Evolutionary conservation across 2,888 invertebrate species (phyloP), one percentile per base, ranked within the genome.

Genomic region (Holacanthella duospinosa): DNA sequence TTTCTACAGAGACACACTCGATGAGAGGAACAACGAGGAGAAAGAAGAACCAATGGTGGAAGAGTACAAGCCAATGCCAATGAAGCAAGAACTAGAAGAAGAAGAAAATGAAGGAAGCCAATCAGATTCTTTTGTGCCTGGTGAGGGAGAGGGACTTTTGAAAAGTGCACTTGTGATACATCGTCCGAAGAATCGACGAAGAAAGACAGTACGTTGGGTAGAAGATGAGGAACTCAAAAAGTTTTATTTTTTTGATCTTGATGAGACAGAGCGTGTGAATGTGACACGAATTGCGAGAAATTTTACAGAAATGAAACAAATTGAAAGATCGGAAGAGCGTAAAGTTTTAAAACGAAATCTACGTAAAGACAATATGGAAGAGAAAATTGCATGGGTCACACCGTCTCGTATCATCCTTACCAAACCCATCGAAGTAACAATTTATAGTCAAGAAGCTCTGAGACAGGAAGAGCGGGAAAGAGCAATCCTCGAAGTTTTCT

Each of bases 201-300:
- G 88, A 76, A 88, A 89, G 77, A 84, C 84, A 71, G 83, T 89
- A 3, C 85, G 85, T 75, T 94, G 92, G 87, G 87, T 87, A 75
- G 83, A 86, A 2, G 92, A 93, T 64, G 78, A 82, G 4, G 84
- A 87, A 70, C 79, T 97, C 36, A 88, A 88, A 73, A 86, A 89
- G 74, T 82, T 92, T 63, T 86, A 88, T 74, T 94, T 85, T 78
- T 96, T 97, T 77, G 95, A 95, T 77, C 79, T 95, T 71, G 95
- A 96, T 78, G 95, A 94, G 79, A 93, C 89, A 21, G 96, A 97
- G 79, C 83, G 96, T 75, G 91, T 93, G 1, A 96, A 96, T 79
- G 95, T 96, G 1, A 93, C 87, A 2, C 91, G 87, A 78, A 55
- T 43, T 27, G 29, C 66, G 12, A 64, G 62, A 59, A 78, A 77